Percentiles rank a stretch among this genome's conserved stretches.
Evolutionary conservation across 2,888 invertebrate species (phyloP).

Genomic region (Pantelozetes paolii): DNA sequence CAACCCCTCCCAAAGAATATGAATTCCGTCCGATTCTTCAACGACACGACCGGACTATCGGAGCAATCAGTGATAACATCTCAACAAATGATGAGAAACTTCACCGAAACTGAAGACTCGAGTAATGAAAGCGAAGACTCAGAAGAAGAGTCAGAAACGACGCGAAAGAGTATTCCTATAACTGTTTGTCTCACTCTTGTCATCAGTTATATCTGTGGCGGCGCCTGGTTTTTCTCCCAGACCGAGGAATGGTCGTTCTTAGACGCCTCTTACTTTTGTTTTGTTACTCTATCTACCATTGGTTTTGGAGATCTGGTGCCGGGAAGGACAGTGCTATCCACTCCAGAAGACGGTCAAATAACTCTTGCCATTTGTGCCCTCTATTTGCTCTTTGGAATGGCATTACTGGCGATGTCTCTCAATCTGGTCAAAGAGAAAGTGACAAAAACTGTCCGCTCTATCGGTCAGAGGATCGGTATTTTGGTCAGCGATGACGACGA

Average conservation of each 20-base stretch:
- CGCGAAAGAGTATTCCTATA: conserved; percentile 48
- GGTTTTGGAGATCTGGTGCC: conserved; percentile 90
- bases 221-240: conserved; percentile 75
- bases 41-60: not conserved
- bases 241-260: conserved; percentile 83
- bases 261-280: conserved; percentile 88
- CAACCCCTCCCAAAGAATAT: not conserved
- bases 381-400: conserved; percentile 89
- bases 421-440: conserved; percentile 93
- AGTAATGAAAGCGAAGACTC: conserved; percentile 23
- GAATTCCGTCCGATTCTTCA: conserved; percentile 27
- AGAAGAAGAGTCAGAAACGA: conserved; percentile 27
- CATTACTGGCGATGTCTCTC: conserved; percentile 90
- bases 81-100: not conserved
- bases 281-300: conserved; percentile 86
- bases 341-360: conserved; percentile 55
- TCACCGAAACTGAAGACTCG: conserved; percentile 5
- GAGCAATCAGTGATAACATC: not conserved
- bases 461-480: conserved; percentile 79
- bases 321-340: conserved; percentile 62
- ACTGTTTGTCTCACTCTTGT: conserved; percentile 83
- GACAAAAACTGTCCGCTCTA: conserved; percentile 76
- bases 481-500: conserved; percentile 40
- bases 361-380: conserved; percentile 82
- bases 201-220: conserved; percentile 80